phyloP scores from a whole-genome alignment of 2,888 invertebrate species.

The Diarsia brunnea region DNA sequence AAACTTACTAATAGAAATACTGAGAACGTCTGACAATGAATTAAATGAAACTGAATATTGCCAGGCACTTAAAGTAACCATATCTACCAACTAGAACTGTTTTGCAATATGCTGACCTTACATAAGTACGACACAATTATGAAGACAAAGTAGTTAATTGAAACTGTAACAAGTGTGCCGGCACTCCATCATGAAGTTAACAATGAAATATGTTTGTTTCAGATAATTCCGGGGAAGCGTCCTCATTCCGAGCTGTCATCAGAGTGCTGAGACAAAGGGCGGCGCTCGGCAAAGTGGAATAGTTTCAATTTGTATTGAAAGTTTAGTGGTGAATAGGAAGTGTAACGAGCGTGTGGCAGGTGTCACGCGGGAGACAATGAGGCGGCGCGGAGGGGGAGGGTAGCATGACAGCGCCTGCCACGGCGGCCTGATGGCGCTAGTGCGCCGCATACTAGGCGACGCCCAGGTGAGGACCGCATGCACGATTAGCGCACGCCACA shows the following conservation, averaged over 20 bases:
- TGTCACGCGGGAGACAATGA: conserved; percentile 77
- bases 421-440: conserved; percentile 95
- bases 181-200: conserved; percentile 62
- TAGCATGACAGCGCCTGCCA: conserved; percentile 91
- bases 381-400: conserved; percentile 82
- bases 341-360: conserved; percentile 74
- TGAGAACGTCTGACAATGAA: conserved; percentile 13
- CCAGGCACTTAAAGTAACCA: conserved; percentile 4
- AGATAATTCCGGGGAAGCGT: conserved; percentile 72
- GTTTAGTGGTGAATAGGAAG: conserved; percentile 72
- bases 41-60: conserved; percentile 32
- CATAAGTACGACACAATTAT: conserved; percentile 31
- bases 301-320: conserved; percentile 78
- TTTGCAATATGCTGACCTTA: conserved; percentile 30
- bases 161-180: conserved; percentile 45
- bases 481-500: conserved; percentile 69
- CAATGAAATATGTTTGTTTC: conserved; percentile 78
- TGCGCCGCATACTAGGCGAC: conserved; percentile 96
- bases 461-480: conserved; percentile 92
- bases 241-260: conserved; percentile 67
- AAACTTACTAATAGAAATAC: conserved; percentile 42
- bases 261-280: conserved; percentile 67
- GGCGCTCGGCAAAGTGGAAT: conserved; percentile 76
- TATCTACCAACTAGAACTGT: not conserved
- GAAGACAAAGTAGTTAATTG: conserved; percentile 47